Base-by-base conservation (phyloP, 1,140 invertebrate genomes). In the Delia radicum region DNA sequence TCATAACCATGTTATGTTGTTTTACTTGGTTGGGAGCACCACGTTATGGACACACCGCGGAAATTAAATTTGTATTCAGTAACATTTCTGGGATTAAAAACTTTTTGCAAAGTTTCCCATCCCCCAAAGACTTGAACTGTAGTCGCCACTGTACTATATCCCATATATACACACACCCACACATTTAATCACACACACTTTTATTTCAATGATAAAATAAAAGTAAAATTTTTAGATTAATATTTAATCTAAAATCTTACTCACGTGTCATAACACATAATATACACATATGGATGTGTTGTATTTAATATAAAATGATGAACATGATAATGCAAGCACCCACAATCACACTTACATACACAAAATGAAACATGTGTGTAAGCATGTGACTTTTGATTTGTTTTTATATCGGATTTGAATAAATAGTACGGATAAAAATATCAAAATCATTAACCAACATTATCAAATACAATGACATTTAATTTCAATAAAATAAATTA, bases 181-280 rank as follows among this genome's bases (percentile, higher is more conserved):
- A 55, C 3, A 55, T 21, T 8, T 15, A 48, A 1, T 15, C 42
- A 48, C 15, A 15, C 12, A 48, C 48, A 55, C 48, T 6, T 10
- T 7, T 24, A 24, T 55, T 55, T 18, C n/a, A 55, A 24, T 55
- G 48, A 21, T 55, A 55, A 55, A 55, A 10, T 55, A 8, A 42
- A 15, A 42, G 48, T 55, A 21, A 24, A 21, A 8, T 55, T 55
- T 21, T 55, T 7, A 55, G 48, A 55, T 55, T 55, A 55, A 55
- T 55, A 21, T 55, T 55, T 55, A 55, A 55, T 55, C 48, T 55
- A 55, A 55, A 55, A 55, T 55, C 48, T 55, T 55, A 55, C n/a
- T 55, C 48, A 55, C 48, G 48, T 55, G 48, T 55, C 48, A 55
- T 55, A 55, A 55, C 48, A 55, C 18, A 55, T 55, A 21, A 55